These are phyloP conservation scores for Sympetrum striolatum DNA, from an alignment of 2,888 invertebrate genomes.

Conservation along the genomic window DNA sequence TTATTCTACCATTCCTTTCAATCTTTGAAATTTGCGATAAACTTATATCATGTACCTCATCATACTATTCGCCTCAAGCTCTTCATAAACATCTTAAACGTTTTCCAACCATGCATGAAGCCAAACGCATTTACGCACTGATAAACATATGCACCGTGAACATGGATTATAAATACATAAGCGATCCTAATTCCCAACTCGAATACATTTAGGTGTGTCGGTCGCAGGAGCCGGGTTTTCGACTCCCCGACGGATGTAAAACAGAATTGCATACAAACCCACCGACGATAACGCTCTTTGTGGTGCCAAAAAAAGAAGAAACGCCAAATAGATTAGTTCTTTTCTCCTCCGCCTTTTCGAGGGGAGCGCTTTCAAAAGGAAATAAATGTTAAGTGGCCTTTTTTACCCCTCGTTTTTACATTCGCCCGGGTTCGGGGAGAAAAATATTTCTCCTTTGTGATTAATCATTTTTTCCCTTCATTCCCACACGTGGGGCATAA, in stretches of 20 bases:
- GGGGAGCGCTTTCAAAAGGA: background rate
- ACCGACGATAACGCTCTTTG: background rate
- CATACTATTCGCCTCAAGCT: too few species aligned
- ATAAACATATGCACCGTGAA: too few species aligned
- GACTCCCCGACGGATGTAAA: background rate
- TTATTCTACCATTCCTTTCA: too few species aligned
- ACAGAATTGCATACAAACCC: background rate
- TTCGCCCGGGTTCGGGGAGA: background rate
- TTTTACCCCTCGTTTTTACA: background rate
- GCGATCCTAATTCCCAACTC: background rate
- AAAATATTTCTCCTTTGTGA: background rate
- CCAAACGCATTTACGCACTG: too few species aligned
- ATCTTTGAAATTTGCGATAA: too few species aligned
- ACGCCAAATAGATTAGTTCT: conserved; percentile 19
- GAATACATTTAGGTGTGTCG: background rate
- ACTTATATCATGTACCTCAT: too few species aligned
- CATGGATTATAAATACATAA: too few species aligned
- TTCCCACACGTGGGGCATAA: background rate
- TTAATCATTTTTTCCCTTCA: background rate
- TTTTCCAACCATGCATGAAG: too few species aligned
- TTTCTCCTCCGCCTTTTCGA: background rate
- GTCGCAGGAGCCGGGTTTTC: background rate
- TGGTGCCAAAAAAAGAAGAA: background rate
- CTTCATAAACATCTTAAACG: too few species aligned
- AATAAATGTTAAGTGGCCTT: background rate